Percentiles rank a stretch among this genome's conserved stretches.
phyloP scores from a whole-genome alignment of 2,888 invertebrate genomes.

The Petrolisthes cinctipes region DNA sequence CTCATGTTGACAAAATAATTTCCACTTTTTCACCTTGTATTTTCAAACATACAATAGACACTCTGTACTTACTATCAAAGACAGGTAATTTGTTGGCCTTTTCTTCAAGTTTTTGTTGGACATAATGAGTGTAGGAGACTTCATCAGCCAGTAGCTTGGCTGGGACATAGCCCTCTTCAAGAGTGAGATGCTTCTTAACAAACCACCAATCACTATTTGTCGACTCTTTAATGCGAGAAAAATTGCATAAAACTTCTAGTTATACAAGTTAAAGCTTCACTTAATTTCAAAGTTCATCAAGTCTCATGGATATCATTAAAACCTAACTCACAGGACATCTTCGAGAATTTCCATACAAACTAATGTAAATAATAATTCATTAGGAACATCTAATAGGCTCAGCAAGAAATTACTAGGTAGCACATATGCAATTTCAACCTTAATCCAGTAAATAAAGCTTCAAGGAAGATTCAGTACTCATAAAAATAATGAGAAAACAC shows the following conservation, averaged over 20 bases:
- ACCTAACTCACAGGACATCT: too few species aligned
- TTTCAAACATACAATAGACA: not conserved
- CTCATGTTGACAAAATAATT: not conserved
- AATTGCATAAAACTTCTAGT: not conserved
- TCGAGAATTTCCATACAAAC: too few species aligned
- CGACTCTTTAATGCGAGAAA: conserved; percentile 74
- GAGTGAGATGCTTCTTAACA: conserved; percentile 87
- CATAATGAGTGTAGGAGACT: conserved; percentile 82
- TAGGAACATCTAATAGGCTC: too few species aligned
- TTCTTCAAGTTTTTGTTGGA: conserved; percentile 89
- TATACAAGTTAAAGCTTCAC: not conserved
- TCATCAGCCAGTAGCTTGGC: conserved; percentile 89
- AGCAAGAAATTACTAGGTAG: too few species aligned
- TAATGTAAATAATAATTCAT: too few species aligned
- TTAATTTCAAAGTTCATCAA: not conserved
- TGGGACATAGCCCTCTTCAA: conserved; percentile 95
- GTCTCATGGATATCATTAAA: too few species aligned
- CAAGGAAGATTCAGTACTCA: too few species aligned
- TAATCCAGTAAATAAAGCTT: too few species aligned
- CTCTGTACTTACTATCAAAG: conserved; percentile 83
- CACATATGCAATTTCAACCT: too few species aligned
- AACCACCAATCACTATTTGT: conserved; percentile 94
- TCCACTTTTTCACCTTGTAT: not conserved
- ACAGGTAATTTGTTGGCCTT: conserved; percentile 92
- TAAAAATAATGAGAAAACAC: conserved; percentile 31